phyloP scores from a whole-genome alignment of 2,888 invertebrate species.

The Clostera curtula region DNA sequence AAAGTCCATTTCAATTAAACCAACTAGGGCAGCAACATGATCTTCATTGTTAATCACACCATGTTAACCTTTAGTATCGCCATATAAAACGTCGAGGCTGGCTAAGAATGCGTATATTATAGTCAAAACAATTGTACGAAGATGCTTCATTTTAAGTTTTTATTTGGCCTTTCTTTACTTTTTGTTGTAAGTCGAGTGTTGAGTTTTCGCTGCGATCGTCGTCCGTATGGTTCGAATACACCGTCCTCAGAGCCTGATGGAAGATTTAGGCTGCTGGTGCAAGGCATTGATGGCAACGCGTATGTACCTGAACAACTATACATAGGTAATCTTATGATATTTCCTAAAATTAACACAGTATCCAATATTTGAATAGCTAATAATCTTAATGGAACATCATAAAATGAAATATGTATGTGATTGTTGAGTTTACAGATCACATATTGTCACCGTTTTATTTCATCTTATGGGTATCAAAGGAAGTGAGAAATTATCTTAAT shows the following conservation, averaged over 20 bases:
- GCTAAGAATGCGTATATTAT: too few species aligned
- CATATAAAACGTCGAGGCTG: too few species aligned
- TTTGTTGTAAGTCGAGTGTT: slow-evolving; percentile 5
- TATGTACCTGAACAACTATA: slow-evolving; percentile 62
- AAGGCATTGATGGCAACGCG: slow-evolving; percentile 36
- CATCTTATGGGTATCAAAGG: too few species aligned
- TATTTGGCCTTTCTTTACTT: slow-evolving; percentile 4
- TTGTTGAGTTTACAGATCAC: too few species aligned
- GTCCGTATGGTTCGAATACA: slow-evolving; percentile 50
- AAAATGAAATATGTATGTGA: too few species aligned
- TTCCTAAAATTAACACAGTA: too few species aligned
- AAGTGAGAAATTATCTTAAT: too few species aligned
- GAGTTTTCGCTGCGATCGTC: slow-evolving; percentile 52
- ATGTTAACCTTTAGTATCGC: slow-evolving; percentile 1
- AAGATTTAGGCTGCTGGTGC: slow-evolving; percentile 40
- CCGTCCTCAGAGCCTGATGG: slow-evolving; percentile 53
- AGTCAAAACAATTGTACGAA: too few species aligned
- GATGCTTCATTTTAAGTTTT: slow-evolving; percentile 5
- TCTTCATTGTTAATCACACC: slow-evolving; percentile 5
- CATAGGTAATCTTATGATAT: slow-evolving; percentile 32
- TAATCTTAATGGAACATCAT: too few species aligned
- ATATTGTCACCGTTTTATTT: too few species aligned
- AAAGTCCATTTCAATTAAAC: slow-evolving; percentile 15
- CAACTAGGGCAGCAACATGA: slow-evolving; percentile 19
- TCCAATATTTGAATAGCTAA: too few species aligned